Evolutionary conservation across 2,888 invertebrate genomes (phyloP), one percentile per base, ranked within the genome.

Genomic region (Pseudococcus viburni): DNA sequence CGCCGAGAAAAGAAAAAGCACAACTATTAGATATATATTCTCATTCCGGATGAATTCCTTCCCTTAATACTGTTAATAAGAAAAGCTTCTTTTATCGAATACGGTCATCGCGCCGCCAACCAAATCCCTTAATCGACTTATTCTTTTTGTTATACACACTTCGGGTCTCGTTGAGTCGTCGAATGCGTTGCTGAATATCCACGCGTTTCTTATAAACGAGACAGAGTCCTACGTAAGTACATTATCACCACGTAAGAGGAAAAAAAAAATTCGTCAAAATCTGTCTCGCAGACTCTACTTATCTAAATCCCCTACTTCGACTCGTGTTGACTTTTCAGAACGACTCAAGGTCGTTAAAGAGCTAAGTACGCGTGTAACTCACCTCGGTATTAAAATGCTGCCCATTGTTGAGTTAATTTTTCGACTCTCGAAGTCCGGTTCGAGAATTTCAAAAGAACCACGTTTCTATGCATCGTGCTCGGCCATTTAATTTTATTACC

Each of bases 31-130:
- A 84, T 84, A 84, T 51, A 77, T 87, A 86, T 88, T 83, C 59
- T 80, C 88, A 88, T 88, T 88, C 87, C 87, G 83, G 83, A 88
- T 80, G 88, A 59, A 88, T 80, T 83, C 83, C 51, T 80, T 83
- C 80, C 88, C 88, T 80, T 88, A 88, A 88, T 88, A 59, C 88
- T 88, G 88, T 88, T 88, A 88, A 88, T 88, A 88, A 88, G 88
- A 83, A 88, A 88, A 88, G 88, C 88, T 88, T 80, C 88, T 88
- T 87, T 88, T 88, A 88, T 88, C 88, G 59, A 80, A 88, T 55
- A 88, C 88, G 88, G 88, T 88, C 88, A 88, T 88, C 88, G 88
- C 83, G 88, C 88, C 88, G 88, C 88, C 88, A 77, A 87, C 86
- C 64, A 88, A 88, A 88, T 88, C 88, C 88, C 77, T 80, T 80